A percentile compares a stretch with the other conserved stretches of the same genome.
Evolutionary conservation across 2,888 invertebrate species (phyloP).

Genomic region (Cyaniris semiargus): DNA sequence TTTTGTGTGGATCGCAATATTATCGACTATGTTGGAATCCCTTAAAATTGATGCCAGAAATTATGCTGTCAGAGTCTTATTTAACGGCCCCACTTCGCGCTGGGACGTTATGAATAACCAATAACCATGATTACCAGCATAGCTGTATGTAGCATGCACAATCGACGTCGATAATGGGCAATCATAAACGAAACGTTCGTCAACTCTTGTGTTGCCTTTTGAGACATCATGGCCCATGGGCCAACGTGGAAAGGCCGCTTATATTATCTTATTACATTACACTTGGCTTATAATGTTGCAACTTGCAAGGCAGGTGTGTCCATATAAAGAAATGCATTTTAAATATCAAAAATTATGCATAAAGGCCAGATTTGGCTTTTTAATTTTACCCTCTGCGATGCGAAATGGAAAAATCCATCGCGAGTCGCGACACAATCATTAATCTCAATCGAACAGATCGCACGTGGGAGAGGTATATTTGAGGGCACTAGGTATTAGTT

Average conservation of each 20-base stretch:
- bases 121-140: too few relatives aligned
- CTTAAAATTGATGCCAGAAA: background rate
- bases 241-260: too few relatives aligned
- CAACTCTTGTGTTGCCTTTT: too few relatives aligned
- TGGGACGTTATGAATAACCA: too few relatives aligned
- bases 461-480: background rate
- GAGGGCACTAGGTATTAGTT: constrained; percentile 1
- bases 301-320: too few relatives aligned
- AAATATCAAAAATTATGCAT: background rate
- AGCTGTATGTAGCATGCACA: too few relatives aligned
- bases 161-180: too few relatives aligned
- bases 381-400: background rate
- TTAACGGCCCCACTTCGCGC: background rate
- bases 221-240: too few relatives aligned
- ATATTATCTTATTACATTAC: too few relatives aligned
- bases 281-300: too few relatives aligned
- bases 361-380: background rate
- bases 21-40: background rate
- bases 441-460: background rate
- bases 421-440: background rate
- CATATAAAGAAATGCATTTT: too few relatives aligned
- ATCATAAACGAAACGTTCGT: too few relatives aligned
- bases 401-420: background rate
- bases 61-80: background rate
- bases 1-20: background rate